A percentile compares a stretch with the other conserved stretches of the same genome.
These are phyloP conservation scores for Epistrophe eligans DNA, from an alignment of 2,888 invertebrate genomes.

Conservation along the genomic window DNA sequence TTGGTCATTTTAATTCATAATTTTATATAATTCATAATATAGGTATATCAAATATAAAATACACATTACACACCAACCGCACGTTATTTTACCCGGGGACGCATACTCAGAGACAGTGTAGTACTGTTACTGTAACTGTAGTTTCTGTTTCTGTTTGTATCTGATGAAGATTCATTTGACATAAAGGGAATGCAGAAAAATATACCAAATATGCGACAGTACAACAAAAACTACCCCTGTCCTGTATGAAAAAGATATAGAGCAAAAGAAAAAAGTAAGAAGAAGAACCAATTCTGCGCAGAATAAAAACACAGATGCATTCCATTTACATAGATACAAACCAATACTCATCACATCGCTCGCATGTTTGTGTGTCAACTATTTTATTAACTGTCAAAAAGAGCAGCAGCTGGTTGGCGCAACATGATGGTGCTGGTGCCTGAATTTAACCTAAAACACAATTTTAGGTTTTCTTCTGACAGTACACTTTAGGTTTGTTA, in stretches of 20 bases:
- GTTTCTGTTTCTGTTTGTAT: neutral
- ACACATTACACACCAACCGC: conserved; percentile 14
- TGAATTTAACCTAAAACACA: neutral
- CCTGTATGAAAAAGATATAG: neutral
- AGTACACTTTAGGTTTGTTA: conserved; percentile 23
- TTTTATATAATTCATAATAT: conserved; percentile 21
- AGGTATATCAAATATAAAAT: conserved; percentile 10
- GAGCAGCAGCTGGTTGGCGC: conserved; percentile 38
- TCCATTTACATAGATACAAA: neutral
- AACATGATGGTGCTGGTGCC: neutral
- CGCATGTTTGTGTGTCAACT: neutral
- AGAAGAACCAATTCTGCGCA: conserved; percentile 54
- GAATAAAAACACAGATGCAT: conserved; percentile 8
- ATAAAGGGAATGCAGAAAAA: neutral
- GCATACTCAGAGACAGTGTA: conserved; percentile 3
- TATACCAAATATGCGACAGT: neutral
- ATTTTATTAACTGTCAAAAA: neutral
- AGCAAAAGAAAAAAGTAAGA: neutral
- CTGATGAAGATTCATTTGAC: neutral
- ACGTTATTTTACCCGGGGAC: conserved; percentile 2
- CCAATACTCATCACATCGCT: neutral
- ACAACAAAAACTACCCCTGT: conserved; percentile 15
- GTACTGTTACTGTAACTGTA: too few relatives aligned
- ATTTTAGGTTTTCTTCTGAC: conserved; percentile 32
- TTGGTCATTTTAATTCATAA: conserved; percentile 64